phyloP scores from a whole-genome alignment of 2,113 vertebrate genomes.

The Dipodomys spectabilis region DNA sequence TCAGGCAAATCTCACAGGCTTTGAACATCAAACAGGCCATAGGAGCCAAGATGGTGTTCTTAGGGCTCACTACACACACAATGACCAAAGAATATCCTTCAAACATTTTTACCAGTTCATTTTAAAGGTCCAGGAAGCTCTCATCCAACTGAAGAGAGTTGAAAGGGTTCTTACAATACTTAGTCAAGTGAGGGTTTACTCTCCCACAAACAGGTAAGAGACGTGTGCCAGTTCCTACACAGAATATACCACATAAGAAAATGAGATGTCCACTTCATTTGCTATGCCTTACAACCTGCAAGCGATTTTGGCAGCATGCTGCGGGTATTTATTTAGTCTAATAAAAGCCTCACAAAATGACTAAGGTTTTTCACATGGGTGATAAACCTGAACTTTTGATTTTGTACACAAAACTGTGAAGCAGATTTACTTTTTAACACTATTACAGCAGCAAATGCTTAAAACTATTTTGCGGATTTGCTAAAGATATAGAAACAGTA shows the following conservation, averaged over 20 bases:
- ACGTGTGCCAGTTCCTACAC: rapidly evolving
- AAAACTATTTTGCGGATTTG: background rate
- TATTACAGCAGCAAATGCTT: background rate
- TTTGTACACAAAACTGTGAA: background rate
- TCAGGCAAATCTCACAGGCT: background rate
- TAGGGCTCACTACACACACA: background rate
- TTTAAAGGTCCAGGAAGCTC: background rate
- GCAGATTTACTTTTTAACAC: background rate
- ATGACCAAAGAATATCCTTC: background rate
- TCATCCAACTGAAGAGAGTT: background rate
- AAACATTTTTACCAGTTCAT: background rate
- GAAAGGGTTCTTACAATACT: background rate
- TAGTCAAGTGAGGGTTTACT: background rate
- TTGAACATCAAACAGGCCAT: background rate
- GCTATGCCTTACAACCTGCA: background rate
- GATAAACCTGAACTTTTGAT: background rate
- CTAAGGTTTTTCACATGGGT: no score
- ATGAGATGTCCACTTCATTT: background rate
- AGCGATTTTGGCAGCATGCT: background rate
- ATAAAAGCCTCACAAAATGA: background rate
- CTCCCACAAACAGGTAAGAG: background rate
- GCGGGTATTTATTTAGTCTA: background rate
- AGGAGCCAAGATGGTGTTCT: background rate
- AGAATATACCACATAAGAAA: background rate
- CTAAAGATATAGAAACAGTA: background rate